Percentiles rank a stretch among this genome's conserved stretches.
phyloP scores from a whole-genome alignment of 2,888 invertebrate species.

The Notodonta dromedarius region DNA sequence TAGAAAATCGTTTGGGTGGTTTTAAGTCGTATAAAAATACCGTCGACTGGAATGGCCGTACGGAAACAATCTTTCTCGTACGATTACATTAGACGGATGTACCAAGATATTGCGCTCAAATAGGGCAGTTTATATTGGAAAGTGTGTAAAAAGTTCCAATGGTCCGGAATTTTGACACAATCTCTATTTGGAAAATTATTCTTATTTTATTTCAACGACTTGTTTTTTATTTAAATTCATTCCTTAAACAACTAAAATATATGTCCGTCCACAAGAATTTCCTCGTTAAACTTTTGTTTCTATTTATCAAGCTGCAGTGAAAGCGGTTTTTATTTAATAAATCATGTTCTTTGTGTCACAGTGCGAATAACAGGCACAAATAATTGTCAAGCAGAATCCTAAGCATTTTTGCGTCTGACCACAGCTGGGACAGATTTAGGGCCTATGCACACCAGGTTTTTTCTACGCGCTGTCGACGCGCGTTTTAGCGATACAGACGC shows the following conservation, averaged over 20 bases:
- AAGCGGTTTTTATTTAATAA: constrained; percentile 40
- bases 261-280: not conserved
- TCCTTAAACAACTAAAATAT: not conserved
- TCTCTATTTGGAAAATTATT: no score
- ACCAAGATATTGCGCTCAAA: constrained; percentile 3
- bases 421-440: constrained; percentile 16
- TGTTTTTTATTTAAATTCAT: no score
- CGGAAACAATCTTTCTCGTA: constrained; percentile 6
- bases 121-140: constrained; percentile 14
- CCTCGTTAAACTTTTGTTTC: constrained; percentile 22
- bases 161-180: no score
- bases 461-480: no score
- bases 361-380: constrained; percentile 20
- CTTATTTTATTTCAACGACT: no score
- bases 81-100: constrained; percentile 2
- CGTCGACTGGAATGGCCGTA: not conserved
- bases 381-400: constrained; percentile 32
- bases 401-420: constrained; percentile 26
- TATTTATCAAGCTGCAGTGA: constrained; percentile 33
- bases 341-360: constrained; percentile 34
- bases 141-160: not conserved
- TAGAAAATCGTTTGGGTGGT: constrained; percentile 3
- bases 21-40: constrained; percentile 6
- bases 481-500: no score
- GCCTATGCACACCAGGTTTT: no score